Evolutionary conservation across 2,888 invertebrate species (phyloP).

Genomic region (Epicampocera succincta): DNA sequence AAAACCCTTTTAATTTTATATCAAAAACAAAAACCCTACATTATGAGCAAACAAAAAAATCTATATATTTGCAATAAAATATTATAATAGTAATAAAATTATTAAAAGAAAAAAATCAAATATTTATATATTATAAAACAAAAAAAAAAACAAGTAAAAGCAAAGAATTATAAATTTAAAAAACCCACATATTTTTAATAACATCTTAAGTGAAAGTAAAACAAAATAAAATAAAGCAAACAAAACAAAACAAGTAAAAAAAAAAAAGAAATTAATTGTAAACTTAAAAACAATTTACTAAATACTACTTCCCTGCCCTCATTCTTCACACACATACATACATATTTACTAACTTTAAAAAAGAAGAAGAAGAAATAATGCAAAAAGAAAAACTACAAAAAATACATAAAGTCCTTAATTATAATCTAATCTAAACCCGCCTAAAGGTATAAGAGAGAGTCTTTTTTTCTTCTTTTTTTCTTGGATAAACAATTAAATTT

Average conservation of each 20-base stretch:
- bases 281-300: slow-evolving; percentile 29
- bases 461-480: slow-evolving; percentile 41
- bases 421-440: slow-evolving; percentile 54
- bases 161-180: slow-evolving; percentile 29
- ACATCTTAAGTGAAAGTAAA: slow-evolving; percentile 51
- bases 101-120: slow-evolving; percentile 46
- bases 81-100: slow-evolving; percentile 61
- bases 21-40: slow-evolving; percentile 12
- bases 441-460: slow-evolving; percentile 54
- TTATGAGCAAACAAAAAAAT: slow-evolving; percentile 56
- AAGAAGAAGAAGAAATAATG: slow-evolving; percentile 25
- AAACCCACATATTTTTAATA: slow-evolving; percentile 61
- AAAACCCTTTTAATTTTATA: slow-evolving; percentile 58
- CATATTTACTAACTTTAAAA: slow-evolving; percentile 29
- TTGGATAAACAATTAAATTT: slow-evolving; percentile 34
- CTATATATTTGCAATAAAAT: slow-evolving; percentile 68
- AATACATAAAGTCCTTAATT: slow-evolving; percentile 56
- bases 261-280: slow-evolving; percentile 28
- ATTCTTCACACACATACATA: no score
- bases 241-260: no score
- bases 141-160: slow-evolving; percentile 63
- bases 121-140: slow-evolving; percentile 69
- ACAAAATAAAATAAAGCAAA: slow-evolving; percentile 24
- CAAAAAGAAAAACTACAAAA: slow-evolving; percentile 9
- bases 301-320: slow-evolving; percentile 64